Conservation (phyloP, 2,113 vertebrate genomes). For the Mesocricetus auratus region DNA sequence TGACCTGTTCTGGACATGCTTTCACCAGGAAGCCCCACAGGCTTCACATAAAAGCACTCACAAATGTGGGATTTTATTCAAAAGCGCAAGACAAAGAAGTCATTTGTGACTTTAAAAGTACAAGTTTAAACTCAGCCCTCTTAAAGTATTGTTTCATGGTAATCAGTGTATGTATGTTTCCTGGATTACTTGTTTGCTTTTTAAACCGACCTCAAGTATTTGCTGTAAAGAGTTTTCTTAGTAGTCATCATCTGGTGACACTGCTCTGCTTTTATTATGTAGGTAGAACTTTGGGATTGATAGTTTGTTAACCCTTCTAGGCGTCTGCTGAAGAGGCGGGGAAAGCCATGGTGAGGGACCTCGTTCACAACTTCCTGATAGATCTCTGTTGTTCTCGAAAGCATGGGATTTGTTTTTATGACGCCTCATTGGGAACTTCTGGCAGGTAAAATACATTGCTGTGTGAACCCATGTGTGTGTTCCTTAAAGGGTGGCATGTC, state of each 20-base stretch:
- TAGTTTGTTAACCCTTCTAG: not conserved
- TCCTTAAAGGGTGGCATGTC: not conserved
- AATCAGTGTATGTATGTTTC: not conserved
- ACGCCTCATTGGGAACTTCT: slow-evolving; percentile 93
- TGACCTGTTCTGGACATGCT: not conserved
- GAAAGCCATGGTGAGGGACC: slow-evolving; percentile 89
- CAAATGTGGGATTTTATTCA: slow-evolving; percentile 33
- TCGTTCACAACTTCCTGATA: slow-evolving; percentile 93
- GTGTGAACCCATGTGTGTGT: fast-evolving
- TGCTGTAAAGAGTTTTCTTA: not conserved
- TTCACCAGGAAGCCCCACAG: not conserved
- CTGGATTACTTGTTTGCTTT: not conserved
- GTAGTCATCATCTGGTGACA: not conserved
- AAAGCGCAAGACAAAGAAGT: not conserved
- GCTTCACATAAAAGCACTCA: not conserved
- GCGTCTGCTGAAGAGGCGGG: slow-evolving; percentile 85
- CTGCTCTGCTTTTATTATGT: not conserved
- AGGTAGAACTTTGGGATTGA: not conserved
- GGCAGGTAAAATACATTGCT: slow-evolving; percentile 87
- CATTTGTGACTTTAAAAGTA: slow-evolving; percentile 48
- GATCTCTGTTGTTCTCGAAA: slow-evolving; percentile 96
- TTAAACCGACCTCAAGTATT: not conserved
- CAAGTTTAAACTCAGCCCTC: slow-evolving; percentile 17
- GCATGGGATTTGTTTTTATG: slow-evolving; percentile 96
- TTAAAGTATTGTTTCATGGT: not conserved